phyloP scores from a whole-genome alignment of 2,797 vertebrate genomes.

The Onychomys torridus region DNA sequence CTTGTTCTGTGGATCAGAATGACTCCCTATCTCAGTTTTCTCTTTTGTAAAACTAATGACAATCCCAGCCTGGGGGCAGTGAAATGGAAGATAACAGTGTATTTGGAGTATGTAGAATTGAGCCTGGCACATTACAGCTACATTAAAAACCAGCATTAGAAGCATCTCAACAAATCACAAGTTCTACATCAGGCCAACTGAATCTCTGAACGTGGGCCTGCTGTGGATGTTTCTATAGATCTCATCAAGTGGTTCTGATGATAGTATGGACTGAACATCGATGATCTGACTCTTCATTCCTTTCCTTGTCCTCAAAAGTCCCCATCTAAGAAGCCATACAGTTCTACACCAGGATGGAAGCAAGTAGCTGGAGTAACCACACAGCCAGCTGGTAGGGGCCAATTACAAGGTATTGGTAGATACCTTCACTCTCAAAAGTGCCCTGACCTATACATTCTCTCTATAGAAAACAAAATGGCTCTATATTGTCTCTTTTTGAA shows the following conservation, averaged over 20 bases:
- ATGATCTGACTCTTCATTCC: background rate
- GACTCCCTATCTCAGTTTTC: background rate
- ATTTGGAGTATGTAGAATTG: background rate
- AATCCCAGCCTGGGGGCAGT: background rate
- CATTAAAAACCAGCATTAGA: background rate
- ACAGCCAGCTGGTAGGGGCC: background rate
- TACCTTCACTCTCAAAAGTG: background rate
- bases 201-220: background rate
- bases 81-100: background rate
- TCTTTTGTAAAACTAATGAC: background rate
- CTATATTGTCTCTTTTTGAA: constrained; percentile 23
- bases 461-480: background rate
- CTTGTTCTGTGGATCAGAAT: background rate
- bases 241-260: background rate
- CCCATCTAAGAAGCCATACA: background rate
- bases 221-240: background rate
- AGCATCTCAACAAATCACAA: background rate
- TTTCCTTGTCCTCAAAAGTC: background rate
- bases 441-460: background rate
- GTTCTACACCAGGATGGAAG: background rate
- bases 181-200: background rate
- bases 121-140: background rate
- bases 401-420: background rate
- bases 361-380: background rate
- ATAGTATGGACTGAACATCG: background rate